These are phyloP conservation scores for Diploscapter pachys DNA, from an alignment of 1,140 invertebrate genomes.

Conservation along the genomic window DNA sequence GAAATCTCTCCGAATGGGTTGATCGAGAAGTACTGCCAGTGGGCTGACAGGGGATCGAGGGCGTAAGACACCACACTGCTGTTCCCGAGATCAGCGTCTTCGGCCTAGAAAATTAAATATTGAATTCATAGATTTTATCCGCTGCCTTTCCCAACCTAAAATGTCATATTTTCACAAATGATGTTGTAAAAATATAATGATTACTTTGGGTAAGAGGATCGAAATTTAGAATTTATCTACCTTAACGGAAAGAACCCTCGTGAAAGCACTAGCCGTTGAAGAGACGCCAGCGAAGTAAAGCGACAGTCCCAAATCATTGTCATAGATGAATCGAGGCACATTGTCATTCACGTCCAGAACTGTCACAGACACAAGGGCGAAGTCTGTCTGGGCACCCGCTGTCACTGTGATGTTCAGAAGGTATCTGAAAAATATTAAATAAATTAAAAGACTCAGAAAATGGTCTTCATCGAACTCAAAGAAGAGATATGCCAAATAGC, in stretches of 20 bases:
- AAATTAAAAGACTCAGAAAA: no score
- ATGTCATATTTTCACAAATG: no score
- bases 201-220: no score
- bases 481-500: no score
- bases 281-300: constrained; percentile 49
- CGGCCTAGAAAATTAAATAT: constrained; percentile 32
- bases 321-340: constrained; percentile 35
- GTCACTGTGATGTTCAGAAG: constrained; percentile 53
- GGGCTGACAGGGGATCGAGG: constrained; percentile 43
- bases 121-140: background rate
- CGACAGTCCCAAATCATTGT: constrained; percentile 33
- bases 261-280: constrained; percentile 39
- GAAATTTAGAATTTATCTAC: no score
- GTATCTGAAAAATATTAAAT: constrained; percentile 35
- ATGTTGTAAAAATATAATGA: no score
- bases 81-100: constrained; percentile 51
- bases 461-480: no score
- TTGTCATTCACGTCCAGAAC: constrained; percentile 43
- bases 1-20: constrained; percentile 46
- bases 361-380: constrained; percentile 40
- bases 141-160: no score
- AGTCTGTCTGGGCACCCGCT: constrained; percentile 44
- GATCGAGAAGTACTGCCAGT: constrained; percentile 51
- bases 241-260: constrained; percentile 45
- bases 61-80: constrained; percentile 46